phyloP scores from a whole-genome alignment of 2,888 invertebrate species.

The Agelastica alni region DNA sequence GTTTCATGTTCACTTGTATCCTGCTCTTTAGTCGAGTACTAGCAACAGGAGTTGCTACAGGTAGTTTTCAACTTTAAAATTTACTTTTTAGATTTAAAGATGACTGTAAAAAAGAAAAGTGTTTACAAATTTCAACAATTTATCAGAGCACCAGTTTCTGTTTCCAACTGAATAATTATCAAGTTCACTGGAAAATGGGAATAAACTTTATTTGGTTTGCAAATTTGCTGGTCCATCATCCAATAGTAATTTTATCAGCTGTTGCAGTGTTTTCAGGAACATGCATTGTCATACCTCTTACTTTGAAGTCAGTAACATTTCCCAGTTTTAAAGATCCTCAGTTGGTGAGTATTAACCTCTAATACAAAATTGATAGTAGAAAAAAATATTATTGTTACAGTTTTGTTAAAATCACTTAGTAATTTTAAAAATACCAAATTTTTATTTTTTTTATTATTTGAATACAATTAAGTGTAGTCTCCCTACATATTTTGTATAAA shows the following conservation, averaged over 20 bases:
- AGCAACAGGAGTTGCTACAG: background rate
- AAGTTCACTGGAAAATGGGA: background rate
- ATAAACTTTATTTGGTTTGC: slow-evolving; percentile 61
- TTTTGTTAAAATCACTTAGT: too few species aligned
- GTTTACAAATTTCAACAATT: background rate
- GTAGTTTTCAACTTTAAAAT: slow-evolving; percentile 1
- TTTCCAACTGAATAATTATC: background rate
- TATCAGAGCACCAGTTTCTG: background rate
- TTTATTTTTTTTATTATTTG: too few species aligned
- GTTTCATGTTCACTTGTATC: slow-evolving; percentile 3
- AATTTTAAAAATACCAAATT: too few species aligned
- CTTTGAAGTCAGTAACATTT: slow-evolving; percentile 63
- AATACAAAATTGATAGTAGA: too few species aligned
- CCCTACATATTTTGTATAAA: too few species aligned
- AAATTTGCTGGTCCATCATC: slow-evolving; percentile 69
- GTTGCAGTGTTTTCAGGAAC: slow-evolving; percentile 67
- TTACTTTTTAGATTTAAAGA: slow-evolving; percentile 1
- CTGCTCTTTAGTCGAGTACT: background rate
- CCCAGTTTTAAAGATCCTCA: slow-evolving; percentile 89
- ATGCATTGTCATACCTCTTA: slow-evolving; percentile 69
- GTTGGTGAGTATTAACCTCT: slow-evolving; percentile 68
- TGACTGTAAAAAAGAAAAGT: background rate
- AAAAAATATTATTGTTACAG: too few species aligned
- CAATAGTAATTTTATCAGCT: slow-evolving; percentile 66
- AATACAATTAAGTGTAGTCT: too few species aligned